These are phyloP conservation scores for Callaeas wilsoni DNA, from an alignment of 2,113 vertebrate species.

Conservation along the genomic window DNA sequence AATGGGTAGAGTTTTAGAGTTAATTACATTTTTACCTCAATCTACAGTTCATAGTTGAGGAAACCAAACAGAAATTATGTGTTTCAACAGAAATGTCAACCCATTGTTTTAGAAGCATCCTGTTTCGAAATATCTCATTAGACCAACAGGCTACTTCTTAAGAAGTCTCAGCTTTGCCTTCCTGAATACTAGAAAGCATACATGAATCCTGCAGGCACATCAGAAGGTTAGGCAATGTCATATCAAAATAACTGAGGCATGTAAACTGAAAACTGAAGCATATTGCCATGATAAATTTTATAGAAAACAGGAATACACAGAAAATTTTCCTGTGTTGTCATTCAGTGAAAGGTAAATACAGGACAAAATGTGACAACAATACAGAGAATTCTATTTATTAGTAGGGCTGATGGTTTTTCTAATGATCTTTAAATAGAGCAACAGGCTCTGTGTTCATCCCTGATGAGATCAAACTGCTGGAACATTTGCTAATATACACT, in stretches of 20 bases:
- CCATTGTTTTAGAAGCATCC: neutral
- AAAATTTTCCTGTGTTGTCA: neutral
- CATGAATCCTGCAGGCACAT: neutral
- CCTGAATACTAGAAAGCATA: neutral
- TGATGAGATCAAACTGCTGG: neutral
- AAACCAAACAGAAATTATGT: neutral
- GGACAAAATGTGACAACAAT: neutral
- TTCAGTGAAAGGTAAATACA: neutral
- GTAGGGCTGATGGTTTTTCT: conserved; percentile 20
- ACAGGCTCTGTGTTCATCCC: neutral
- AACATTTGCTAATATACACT: conserved; percentile 2
- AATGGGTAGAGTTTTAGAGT: neutral
- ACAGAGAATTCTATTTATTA: neutral
- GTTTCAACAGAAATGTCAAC: neutral
- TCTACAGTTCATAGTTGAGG: neutral
- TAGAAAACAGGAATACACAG: neutral
- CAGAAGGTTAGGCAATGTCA: neutral
- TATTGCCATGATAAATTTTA: neutral
- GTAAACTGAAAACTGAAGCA: neutral
- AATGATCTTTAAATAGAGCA: conserved; percentile 23
- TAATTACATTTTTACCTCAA: neutral
- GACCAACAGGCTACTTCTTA: neutral
- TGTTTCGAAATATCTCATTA: neutral
- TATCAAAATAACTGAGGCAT: neutral
- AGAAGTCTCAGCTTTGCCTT: neutral